Base-by-base conservation (phyloP, 2,888 invertebrate species). In the Ectemnius cavifrons region DNA sequence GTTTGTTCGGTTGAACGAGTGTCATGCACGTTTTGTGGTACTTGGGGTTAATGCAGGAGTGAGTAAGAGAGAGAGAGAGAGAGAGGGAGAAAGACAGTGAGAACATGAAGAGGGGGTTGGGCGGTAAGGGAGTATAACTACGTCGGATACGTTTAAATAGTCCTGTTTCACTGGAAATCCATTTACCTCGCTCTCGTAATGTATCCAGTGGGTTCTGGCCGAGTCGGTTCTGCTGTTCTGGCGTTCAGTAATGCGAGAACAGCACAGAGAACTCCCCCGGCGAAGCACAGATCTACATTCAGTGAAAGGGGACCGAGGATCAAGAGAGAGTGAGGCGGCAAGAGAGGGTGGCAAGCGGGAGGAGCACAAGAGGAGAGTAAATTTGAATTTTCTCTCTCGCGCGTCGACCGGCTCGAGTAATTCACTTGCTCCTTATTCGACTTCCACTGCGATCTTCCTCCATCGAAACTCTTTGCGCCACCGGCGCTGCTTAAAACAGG, bases 111-210 rank as follows among this genome's bases (percentile, higher is more conserved):
- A 37, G 11, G 6, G 37, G 37, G 37, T 6, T 6, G 8, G 8
- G 37, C 11, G 37, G 37, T 6, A 37, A 37, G 37, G 37, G 37
- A 6, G 37, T 37, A 37, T 37, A 37, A 37, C 37, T 37, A 37
- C 11, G 37, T 3, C 46, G 27, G 28, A 45, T 23, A 16, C 23
- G 58, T 58, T 71, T 67, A 45, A 67, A 71, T 28, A 59, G 67
- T 52, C 49, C 27, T 59, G 70, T 64, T 58, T 52, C 64, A n/a
- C 47, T 23, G 2, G 56, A 2, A 59, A 49, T 45, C 45, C 58
- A 59, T 71, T 67, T 59, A 63, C 37, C 49, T 49, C 20, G 27
- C 57, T 71, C 62, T 58, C 45, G 46, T 16, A 62, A 46, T 46
- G 45, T 18, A 45, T 62, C 61, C 61, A 37, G 46, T 45, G 16